Evolutionary conservation across 2,797 vertebrate genomes (phyloP).

Genomic region (Thaleichthys pacificus): DNA sequence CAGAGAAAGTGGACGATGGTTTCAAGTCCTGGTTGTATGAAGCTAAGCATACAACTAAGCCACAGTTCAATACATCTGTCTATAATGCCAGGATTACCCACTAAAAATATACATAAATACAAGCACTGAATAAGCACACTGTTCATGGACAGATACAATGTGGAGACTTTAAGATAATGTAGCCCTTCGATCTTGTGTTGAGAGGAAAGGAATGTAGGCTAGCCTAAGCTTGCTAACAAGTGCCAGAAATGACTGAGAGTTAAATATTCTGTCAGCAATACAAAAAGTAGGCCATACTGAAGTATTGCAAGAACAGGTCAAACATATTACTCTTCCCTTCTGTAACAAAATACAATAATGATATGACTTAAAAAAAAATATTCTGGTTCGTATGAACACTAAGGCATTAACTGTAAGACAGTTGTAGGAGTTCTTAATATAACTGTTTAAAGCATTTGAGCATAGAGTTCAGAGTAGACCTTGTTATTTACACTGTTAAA

Average conservation of each 20-base stretch:
- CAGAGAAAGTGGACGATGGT: slow-evolving; percentile 63
- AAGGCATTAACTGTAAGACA: background rate
- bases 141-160: slow-evolving; percentile 41
- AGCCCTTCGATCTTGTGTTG: background rate
- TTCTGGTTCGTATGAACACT: too few species aligned
- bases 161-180: slow-evolving; percentile 37
- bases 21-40: slow-evolving; percentile 34
- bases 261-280: background rate
- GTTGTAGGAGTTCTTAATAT: too few species aligned
- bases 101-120: slow-evolving; percentile 31
- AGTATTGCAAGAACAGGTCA: background rate
- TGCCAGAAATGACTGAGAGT: slow-evolving; percentile 27
- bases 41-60: slow-evolving; percentile 34
- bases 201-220: slow-evolving; percentile 34
- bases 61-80: slow-evolving; percentile 32
- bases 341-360: too few species aligned
- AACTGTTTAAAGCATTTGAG: background rate
- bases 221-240: slow-evolving; percentile 1
- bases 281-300: background rate
- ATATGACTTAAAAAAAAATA: too few species aligned
- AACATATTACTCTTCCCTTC: background rate
- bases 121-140: slow-evolving; percentile 51
- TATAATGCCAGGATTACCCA: slow-evolving; percentile 59
- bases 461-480: background rate
- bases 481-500: background rate